A percentile compares a stretch with the other conserved stretches of the same genome.
Evolutionary conservation across 2,113 vertebrate genomes (phyloP).

Genomic region (Zapornia atra): DNA sequence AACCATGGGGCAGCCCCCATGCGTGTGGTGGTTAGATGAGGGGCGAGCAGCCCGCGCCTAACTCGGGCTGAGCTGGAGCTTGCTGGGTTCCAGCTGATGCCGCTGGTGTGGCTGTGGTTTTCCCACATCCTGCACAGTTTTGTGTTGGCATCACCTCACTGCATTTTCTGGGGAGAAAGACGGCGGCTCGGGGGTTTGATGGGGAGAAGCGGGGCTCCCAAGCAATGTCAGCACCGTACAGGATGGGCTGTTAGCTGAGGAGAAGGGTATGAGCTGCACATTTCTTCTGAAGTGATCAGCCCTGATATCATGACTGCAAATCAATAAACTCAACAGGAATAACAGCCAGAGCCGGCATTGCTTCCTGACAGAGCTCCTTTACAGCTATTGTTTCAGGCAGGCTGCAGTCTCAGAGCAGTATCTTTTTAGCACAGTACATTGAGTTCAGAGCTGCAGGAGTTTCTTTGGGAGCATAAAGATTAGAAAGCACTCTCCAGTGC

Average conservation of each 20-base stretch:
- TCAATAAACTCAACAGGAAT: not conserved
- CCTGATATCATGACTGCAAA: not conserved
- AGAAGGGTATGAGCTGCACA: not conserved
- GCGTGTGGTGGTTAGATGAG: rapidly evolving
- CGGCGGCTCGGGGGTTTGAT: rapidly evolving
- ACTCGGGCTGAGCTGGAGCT: not conserved
- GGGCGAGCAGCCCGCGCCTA: rapidly evolving
- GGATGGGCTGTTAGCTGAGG: not conserved
- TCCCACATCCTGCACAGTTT: not conserved
- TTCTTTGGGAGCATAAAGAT: not conserved
- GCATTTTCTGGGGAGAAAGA: not conserved
- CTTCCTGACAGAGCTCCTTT: not conserved
- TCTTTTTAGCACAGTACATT: not conserved
- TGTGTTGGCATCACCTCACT: rapidly evolving
- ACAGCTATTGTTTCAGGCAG: not conserved
- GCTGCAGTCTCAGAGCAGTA: not conserved
- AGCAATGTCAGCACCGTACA: not conserved
- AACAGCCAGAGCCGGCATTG: not conserved
- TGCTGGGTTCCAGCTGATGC: rapidly evolving
- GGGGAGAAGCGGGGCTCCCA: not conserved
- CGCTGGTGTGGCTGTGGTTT: rapidly evolving
- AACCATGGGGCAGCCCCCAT: not conserved
- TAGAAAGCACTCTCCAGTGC: not conserved
- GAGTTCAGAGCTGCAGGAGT: not conserved
- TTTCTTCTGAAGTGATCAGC: not conserved